A percentile compares a stretch with the other conserved stretches of the same genome.
phyloP scores from a whole-genome alignment of 1,140 invertebrate genomes.

The Caerostris extrusa region DNA sequence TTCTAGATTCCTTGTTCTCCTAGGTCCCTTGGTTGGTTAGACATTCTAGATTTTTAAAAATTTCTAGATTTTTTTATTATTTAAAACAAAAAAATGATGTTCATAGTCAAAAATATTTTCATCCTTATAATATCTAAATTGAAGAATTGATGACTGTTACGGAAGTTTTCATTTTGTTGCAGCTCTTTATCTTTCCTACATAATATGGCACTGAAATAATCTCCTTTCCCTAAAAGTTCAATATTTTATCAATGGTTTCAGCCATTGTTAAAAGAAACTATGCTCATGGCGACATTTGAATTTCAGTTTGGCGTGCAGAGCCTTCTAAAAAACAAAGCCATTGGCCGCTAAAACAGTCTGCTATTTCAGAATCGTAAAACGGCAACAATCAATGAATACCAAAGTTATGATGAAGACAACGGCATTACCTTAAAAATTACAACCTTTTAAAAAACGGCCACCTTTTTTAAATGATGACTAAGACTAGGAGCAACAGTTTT shows the following conservation, averaged over 20 bases:
- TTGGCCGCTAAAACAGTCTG: neutral
- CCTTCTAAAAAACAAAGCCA: neutral
- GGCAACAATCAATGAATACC: slow-evolving; percentile 8
- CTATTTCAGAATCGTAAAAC: neutral
- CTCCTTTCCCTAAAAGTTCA: neutral
- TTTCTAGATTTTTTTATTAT: too few relatives aligned
- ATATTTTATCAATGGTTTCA: neutral
- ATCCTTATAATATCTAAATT: neutral
- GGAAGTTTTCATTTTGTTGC: slow-evolving; percentile 1
- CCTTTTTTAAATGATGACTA: slow-evolving; percentile 30
- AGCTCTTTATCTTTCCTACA: neutral
- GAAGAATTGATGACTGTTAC: neutral
- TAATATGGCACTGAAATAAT: neutral
- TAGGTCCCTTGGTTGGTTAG: too few relatives aligned
- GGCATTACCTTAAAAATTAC: neutral
- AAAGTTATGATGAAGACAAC: neutral
- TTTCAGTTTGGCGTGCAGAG: slow-evolving; percentile 9
- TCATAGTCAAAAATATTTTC: too few relatives aligned
- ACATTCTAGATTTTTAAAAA: too few relatives aligned
- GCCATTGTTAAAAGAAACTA: neutral
- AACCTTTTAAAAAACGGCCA: neutral
- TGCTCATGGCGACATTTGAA: neutral
- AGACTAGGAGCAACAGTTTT: slow-evolving; percentile 16
- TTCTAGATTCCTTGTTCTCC: too few relatives aligned
- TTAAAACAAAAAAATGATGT: too few relatives aligned